A percentile compares a stretch with the other conserved stretches of the same genome.
Evolutionary conservation across 2,797 vertebrate genomes (phyloP).

Genomic region (Silurus lanzhouensis): DNA sequence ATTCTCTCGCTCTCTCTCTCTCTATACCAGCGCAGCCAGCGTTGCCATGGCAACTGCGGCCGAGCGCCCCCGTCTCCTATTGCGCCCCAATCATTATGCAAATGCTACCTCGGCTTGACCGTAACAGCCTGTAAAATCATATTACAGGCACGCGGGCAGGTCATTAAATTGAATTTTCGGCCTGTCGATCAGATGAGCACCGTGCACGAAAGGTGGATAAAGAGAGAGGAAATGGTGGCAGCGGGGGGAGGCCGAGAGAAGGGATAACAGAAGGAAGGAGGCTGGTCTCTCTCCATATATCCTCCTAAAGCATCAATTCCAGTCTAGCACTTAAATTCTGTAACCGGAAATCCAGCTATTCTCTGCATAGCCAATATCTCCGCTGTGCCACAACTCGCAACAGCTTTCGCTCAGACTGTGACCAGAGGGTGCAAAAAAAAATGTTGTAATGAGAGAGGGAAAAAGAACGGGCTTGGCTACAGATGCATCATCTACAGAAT

Average conservation of each 20-base stretch:
- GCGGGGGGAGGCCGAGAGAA: slow-evolving; percentile 3
- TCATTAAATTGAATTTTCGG: slow-evolving; percentile 85
- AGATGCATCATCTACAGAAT: slow-evolving; percentile 79
- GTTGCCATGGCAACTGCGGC: slow-evolving; percentile 57
- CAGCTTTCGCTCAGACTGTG: slow-evolving; percentile 54
- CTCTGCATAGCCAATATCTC: slow-evolving; percentile 9
- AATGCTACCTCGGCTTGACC: slow-evolving; percentile 82
- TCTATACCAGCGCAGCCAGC: slow-evolving; percentile 53
- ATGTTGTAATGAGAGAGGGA: background rate
- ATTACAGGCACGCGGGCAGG: slow-evolving; percentile 82
- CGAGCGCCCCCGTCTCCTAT: slow-evolving; percentile 75
- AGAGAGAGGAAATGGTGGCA: slow-evolving; percentile 46
- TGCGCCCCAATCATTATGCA: slow-evolving; percentile 83
- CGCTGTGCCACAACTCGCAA: slow-evolving; percentile 43
- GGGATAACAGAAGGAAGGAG: slow-evolving; percentile 3
- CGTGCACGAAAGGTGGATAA: slow-evolving; percentile 75
- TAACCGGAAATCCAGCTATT: slow-evolving; percentile 22
- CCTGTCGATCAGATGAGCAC: slow-evolving; percentile 76
- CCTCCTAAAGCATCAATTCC: slow-evolving; percentile 33
- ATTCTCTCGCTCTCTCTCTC: slow-evolving; percentile 71
- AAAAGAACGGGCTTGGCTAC: slow-evolving; percentile 70
- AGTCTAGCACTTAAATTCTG: background rate
- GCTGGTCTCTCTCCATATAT: slow-evolving; percentile 32
- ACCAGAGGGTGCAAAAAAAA: slow-evolving; percentile 38
- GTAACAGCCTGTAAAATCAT: slow-evolving; percentile 86